Base-by-base conservation (phyloP, 2,888 invertebrate genomes). In the Cerastis rubricosa region DNA sequence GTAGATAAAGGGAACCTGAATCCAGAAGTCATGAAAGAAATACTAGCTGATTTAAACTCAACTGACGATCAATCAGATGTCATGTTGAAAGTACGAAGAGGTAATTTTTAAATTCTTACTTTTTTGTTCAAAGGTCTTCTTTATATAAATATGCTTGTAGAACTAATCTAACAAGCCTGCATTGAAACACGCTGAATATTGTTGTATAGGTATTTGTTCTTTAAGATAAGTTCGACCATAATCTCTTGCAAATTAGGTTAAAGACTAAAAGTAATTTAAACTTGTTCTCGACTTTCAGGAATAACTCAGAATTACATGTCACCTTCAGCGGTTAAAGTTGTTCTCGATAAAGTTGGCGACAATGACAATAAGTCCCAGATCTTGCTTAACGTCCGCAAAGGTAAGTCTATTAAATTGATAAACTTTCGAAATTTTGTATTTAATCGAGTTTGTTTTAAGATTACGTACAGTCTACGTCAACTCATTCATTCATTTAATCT, bases 31-130 rank as follows among this genome's bases (percentile, higher is more conserved):
- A 40, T 82, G 40, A 47, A 64, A 2, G 77, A 75, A n/a, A 75
- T 77, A 54, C 25, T 82, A 5, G 22, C n/a, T 29, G 76, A 75
- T 29, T 17, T 75, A 64, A 19, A 4, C 1, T n/a, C 40, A 19
- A 54, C 63, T 19, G 77, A 82, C 17, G 54, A 82, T 6, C 61
- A 75, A 51, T 51, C 75, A 45, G 47, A 47, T 47, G 22, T 63
- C 5, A 77, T 77, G 61, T 54, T 29, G 14, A 77, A 77, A 77
- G 81, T 77, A 5, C 7, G 14, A 19, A 77, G 75, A 74, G 77
- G 77, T 74, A 76, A 74, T 17, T 45, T 45, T 43, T 17, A 19
- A 19, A 29, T 11, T n/a, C 2, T n/a, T 5, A 4, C n/a, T n/a
- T n/a, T n/a, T 45, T 25, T 54, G 12, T 12, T 25, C 5, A 54